A percentile compares a stretch with the other conserved stretches of the same genome.
phyloP scores from a whole-genome alignment of 2,113 vertebrate genomes.

The Urocolius indicus region DNA sequence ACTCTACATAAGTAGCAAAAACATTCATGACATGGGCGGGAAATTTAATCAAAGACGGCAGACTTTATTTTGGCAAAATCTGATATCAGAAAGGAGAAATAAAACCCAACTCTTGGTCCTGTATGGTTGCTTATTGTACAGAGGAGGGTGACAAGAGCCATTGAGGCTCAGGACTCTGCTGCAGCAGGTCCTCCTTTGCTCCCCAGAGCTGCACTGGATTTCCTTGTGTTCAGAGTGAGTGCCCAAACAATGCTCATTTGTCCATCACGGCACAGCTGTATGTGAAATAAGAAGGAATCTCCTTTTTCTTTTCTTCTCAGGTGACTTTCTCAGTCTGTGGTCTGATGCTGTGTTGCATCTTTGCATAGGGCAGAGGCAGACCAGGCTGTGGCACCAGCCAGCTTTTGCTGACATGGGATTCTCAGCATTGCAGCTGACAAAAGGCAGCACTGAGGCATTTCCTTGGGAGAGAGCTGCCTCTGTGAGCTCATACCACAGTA shows the following conservation, averaged over 20 bases:
- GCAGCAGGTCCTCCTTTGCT: background rate
- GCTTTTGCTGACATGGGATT: rapidly evolving
- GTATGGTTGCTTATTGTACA: rapidly evolving
- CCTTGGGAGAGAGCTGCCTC: background rate
- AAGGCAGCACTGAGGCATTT: rapidly evolving
- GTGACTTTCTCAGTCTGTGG: background rate
- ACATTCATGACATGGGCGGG: too few relatives aligned
- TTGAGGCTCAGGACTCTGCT: background rate
- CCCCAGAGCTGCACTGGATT: rapidly evolving
- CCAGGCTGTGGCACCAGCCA: background rate
- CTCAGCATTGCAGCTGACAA: background rate
- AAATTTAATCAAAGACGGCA: background rate
- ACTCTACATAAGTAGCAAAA: rapidly evolving
- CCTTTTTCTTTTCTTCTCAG: too few relatives aligned
- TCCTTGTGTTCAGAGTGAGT: background rate
- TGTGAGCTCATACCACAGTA: rapidly evolving
- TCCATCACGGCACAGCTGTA: background rate
- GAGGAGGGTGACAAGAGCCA: rapidly evolving
- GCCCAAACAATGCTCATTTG: background rate
- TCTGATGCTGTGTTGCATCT: background rate
- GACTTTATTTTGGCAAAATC: background rate
- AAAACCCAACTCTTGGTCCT: rapidly evolving
- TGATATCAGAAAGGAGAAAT: rapidly evolving
- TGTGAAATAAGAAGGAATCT: background rate
- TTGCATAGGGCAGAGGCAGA: background rate